phyloP scores from a whole-genome alignment of 2,888 invertebrate genomes.

The Mimas tiliae region DNA sequence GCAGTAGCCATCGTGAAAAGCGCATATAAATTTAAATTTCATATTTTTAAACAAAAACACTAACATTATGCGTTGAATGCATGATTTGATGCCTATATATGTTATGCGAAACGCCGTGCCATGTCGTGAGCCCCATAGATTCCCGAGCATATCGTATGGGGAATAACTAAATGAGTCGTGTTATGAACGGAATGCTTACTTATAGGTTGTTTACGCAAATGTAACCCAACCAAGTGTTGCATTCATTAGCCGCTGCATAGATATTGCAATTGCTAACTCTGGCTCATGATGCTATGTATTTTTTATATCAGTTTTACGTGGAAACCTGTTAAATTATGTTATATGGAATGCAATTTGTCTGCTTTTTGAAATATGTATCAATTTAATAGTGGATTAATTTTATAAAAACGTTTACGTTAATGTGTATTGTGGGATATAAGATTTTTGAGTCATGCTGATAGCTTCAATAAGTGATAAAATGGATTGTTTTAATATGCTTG shows the following conservation, averaged over 20 bases:
- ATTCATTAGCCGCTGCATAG: constrained; percentile 54
- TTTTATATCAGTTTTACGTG: constrained; percentile 43
- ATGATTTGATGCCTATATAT: constrained; percentile 31
- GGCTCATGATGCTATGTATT: constrained; percentile 44
- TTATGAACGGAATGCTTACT: constrained; percentile 58
- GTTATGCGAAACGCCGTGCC: constrained; percentile 26
- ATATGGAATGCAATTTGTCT: constrained; percentile 1
- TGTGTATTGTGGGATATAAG: background rate
- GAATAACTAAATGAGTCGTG: constrained; percentile 49
- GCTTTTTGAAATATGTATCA: constrained; percentile 2
- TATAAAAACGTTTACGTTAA: background rate
- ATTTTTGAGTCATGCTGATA: background rate
- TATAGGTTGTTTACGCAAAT: constrained; percentile 63
- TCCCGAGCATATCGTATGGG: constrained; percentile 30
- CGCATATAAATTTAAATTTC: constrained; percentile 49
- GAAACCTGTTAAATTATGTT: constrained; percentile 21
- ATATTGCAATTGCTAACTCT: constrained; percentile 31
- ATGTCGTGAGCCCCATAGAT: constrained; percentile 30
- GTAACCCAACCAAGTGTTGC: constrained; percentile 48
- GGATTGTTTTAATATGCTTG: too few species aligned
- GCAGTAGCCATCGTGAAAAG: background rate
- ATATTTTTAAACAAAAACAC: constrained; percentile 50
- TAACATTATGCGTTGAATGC: constrained; percentile 31
- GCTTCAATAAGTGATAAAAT: too few species aligned
- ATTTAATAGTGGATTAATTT: constrained; percentile 2